These are phyloP conservation scores for Sebastes jordani DNA, from an alignment of 2,797 vertebrate species.

Conservation along the genomic window DNA sequence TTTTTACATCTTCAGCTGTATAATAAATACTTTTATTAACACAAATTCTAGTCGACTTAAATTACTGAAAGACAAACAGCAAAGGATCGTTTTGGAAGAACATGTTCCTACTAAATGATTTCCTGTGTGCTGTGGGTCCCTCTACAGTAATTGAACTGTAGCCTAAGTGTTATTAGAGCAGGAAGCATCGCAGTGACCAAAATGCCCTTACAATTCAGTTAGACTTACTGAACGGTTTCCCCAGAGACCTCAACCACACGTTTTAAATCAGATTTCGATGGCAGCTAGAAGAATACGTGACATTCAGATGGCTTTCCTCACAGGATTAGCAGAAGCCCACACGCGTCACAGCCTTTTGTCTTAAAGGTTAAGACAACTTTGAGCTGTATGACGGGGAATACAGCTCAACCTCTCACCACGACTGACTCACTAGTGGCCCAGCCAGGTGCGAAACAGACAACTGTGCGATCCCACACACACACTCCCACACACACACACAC, in stretches of 20 bases:
- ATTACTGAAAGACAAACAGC: background rate
- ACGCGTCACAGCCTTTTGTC: conserved; percentile 75
- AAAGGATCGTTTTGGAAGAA: background rate
- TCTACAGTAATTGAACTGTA: background rate
- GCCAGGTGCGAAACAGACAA: conserved; percentile 69
- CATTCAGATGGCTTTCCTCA: conserved; percentile 69
- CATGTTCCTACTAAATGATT: background rate
- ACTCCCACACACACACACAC: conserved; percentile 36
- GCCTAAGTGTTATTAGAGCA: conserved; percentile 1
- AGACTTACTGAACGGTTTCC: conserved; percentile 54
- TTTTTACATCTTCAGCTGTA: background rate
- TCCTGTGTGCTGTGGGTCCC: conserved; percentile 1
- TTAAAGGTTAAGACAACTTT: conserved; percentile 80
- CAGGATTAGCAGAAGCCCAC: conserved; percentile 68
- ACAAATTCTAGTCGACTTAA: background rate
- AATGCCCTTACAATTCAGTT: conserved; percentile 17
- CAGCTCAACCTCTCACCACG: conserved; percentile 52
- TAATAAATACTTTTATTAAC: background rate
- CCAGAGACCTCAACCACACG: conserved; percentile 36
- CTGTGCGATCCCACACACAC: conserved; percentile 33
- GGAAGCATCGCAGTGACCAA: conserved; percentile 11
- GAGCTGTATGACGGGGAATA: conserved; percentile 57
- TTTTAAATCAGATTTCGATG: conserved; percentile 61
- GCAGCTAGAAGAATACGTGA: conserved; percentile 63
- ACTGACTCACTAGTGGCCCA: conserved; percentile 71